Evolutionary conservation across 2,888 invertebrate genomes (phyloP).

Genomic region (Micoletzkya japonica): DNA sequence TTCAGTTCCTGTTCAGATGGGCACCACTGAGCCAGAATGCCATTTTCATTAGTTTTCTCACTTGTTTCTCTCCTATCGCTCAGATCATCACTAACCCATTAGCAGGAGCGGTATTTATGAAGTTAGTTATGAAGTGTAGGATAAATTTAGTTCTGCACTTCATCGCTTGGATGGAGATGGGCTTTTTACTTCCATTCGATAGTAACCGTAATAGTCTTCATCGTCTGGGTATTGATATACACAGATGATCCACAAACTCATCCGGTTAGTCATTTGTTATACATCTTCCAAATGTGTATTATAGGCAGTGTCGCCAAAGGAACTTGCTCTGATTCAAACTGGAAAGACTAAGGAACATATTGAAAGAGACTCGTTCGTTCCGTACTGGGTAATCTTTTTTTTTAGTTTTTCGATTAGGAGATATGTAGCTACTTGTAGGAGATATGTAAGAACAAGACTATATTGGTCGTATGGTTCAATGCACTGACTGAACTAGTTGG

Average conservation of each 20-base stretch:
- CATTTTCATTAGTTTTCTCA: constrained; percentile 53
- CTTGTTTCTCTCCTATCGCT: constrained; percentile 55
- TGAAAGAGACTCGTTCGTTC: constrained; percentile 54
- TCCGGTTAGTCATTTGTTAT: not conserved
- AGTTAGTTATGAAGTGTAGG: not conserved
- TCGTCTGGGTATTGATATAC: constrained; percentile 42
- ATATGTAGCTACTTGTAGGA: constrained; percentile 33
- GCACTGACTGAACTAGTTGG: constrained; percentile 35
- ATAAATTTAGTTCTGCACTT: constrained; percentile 42
- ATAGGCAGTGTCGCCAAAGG: constrained; percentile 38
- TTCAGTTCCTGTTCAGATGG: constrained; percentile 39
- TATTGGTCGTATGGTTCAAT: constrained; percentile 38
- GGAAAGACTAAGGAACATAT: constrained; percentile 54
- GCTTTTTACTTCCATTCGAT: constrained; percentile 52
- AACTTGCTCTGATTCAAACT: constrained; percentile 46
- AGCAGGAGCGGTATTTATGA: constrained; percentile 48
- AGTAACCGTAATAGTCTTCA: constrained; percentile 37
- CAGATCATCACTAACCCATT: constrained; percentile 52
- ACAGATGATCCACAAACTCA: constrained; percentile 46
- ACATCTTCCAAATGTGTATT: not conserved
- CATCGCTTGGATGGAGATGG: constrained; percentile 52
- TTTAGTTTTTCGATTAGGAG: not conserved
- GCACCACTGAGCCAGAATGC: constrained; percentile 54
- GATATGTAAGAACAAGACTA: constrained; percentile 47
- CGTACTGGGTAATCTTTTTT: constrained; percentile 42